A percentile compares a stretch with the other conserved stretches of the same genome.
phyloP scores from a whole-genome alignment of 35 echinoderm and acorn worm species.

The Eucidaris tribuloides region DNA sequence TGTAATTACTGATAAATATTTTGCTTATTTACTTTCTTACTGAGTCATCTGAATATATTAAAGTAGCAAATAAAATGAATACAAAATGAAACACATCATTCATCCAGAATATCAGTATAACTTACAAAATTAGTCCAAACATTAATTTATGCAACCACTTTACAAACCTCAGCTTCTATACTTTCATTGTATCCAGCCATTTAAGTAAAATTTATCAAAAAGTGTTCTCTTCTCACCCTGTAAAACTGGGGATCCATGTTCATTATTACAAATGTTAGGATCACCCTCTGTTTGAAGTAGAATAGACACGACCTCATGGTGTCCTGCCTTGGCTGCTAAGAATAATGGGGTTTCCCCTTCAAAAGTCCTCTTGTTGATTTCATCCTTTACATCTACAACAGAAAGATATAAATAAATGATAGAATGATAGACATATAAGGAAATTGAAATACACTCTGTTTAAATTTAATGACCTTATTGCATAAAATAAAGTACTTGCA shows the following conservation, averaged over 20 bases:
- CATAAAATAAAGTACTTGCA: neutral
- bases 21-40: too few relatives aligned
- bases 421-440: neutral
- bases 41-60: too few relatives aligned
- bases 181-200: too few relatives aligned
- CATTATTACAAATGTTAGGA: constrained; percentile 61
- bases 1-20: too few relatives aligned
- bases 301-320: constrained; percentile 43
- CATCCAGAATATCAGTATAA: neutral
- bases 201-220: too few relatives aligned
- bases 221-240: constrained; percentile 55
- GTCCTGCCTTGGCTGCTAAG: constrained; percentile 62
- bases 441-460: neutral
- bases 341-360: constrained; percentile 75
- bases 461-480: neutral
- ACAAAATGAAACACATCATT: too few relatives aligned
- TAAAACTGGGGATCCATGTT: constrained; percentile 58
- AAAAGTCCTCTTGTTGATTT: constrained; percentile 49
- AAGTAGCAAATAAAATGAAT: too few relatives aligned
- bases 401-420: neutral
- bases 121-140: neutral
- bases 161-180: neutral
- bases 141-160: neutral
- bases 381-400: constrained; percentile 48
- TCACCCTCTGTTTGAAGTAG: constrained; percentile 65